phyloP scores from a whole-genome alignment of 2,113 vertebrate species.

The Cisticola juncidis region DNA sequence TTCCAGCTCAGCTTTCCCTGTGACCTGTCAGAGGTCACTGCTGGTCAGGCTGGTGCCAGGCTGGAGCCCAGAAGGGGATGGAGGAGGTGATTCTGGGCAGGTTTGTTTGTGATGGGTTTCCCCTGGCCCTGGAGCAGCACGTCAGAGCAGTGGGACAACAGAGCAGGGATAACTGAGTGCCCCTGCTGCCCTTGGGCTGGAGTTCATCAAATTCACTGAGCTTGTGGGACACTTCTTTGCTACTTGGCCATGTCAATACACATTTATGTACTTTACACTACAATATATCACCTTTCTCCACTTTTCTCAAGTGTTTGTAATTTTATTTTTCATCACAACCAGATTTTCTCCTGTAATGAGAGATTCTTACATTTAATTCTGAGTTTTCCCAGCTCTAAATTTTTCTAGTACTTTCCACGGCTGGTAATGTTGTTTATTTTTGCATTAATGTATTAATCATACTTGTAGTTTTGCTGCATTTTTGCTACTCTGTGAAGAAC shows the following conservation, averaged over 20 bases:
- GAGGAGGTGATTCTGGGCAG: background rate
- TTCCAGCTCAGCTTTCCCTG: background rate
- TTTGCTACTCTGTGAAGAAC: background rate
- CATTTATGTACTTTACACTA: background rate
- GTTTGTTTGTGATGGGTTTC: fast-evolving
- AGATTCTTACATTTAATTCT: background rate
- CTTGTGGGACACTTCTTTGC: background rate
- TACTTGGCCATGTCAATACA: background rate
- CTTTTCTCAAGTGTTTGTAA: background rate
- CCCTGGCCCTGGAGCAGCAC: background rate
- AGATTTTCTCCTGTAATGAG: background rate
- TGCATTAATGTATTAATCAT: background rate
- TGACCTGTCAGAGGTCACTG: fast-evolving
- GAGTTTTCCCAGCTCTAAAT: background rate
- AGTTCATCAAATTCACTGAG: constrained; percentile 13
- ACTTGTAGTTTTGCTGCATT: background rate
- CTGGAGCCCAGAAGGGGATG: background rate
- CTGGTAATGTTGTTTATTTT: background rate
- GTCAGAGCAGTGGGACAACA: background rate
- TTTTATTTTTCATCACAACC: background rate
- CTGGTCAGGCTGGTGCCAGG: background rate
- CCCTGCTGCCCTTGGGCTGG: background rate
- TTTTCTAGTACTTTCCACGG: background rate
- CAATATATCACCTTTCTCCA: background rate
- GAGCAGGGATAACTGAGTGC: background rate